A percentile compares a stretch with the other conserved stretches of the same genome.
These are phyloP conservation scores for Andrena cerasifolii DNA, from an alignment of 1,140 invertebrate species.

Conservation along the genomic window DNA sequence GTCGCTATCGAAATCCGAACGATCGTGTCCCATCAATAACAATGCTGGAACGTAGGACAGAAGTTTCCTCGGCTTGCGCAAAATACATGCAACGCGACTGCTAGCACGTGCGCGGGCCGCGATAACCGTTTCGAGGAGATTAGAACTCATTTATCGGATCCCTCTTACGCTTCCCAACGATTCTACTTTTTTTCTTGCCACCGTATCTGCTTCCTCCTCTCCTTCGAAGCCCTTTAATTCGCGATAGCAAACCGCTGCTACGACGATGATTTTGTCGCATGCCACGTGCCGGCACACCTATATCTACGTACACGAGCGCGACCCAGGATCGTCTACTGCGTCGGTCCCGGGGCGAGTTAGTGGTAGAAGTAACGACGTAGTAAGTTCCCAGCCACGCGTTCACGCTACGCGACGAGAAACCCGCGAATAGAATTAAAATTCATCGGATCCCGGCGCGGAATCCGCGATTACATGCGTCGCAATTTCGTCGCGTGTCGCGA, in stretches of 20 bases:
- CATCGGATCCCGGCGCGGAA: neutral
- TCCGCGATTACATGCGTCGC: neutral
- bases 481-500: conserved; percentile 10
- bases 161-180: no score
- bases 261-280: conserved; percentile 11
- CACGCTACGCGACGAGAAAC: conserved; percentile 1
- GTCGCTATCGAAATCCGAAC: neutral
- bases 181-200: conserved; percentile 24
- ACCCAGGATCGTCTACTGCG: conserved; percentile 2
- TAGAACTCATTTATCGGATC: conserved; percentile 12
- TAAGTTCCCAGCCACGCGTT: conserved; percentile 25
- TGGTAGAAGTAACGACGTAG: conserved; percentile 3
- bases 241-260: neutral
- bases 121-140: neutral
- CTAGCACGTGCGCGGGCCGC: neutral
- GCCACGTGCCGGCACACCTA: conserved; percentile 32
- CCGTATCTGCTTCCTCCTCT: neutral
- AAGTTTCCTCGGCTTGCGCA: conserved; percentile 5
- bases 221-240: conserved; percentile 21
- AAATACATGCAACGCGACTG: neutral
- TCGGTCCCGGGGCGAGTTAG: conserved; percentile 11
- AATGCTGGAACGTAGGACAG: conserved; percentile 2
- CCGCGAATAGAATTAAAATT: conserved; percentile 40
- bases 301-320: neutral
- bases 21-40: conserved; percentile 6